Conservation (phyloP, 2,797 vertebrate species). For the Parauchenoglanis ngamensis region DNA sequence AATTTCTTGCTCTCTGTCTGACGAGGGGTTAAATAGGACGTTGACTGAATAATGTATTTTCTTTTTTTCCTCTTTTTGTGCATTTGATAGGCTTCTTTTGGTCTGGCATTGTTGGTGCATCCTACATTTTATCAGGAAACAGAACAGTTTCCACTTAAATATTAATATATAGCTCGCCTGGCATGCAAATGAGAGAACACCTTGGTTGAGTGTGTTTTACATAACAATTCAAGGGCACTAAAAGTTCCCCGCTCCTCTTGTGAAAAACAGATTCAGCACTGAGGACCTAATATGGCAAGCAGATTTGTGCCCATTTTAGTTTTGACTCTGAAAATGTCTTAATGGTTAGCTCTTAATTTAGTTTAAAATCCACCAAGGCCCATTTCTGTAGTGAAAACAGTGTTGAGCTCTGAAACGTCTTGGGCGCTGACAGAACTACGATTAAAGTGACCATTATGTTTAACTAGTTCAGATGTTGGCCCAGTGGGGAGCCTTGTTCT, state of each 20-base stretch:
- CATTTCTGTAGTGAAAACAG: background rate
- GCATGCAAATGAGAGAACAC: constrained; percentile 63
- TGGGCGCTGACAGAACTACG: constrained; percentile 14
- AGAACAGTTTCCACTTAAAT: constrained; percentile 58
- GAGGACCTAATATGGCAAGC: constrained; percentile 25
- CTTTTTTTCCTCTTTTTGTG: constrained; percentile 62
- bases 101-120: constrained; percentile 64
- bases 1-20: constrained; percentile 75
- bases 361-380: constrained; percentile 19
- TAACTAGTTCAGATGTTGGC: constrained; percentile 65
- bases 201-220: constrained; percentile 62
- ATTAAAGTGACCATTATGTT: constrained; percentile 63
- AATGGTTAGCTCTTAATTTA: constrained; percentile 29
- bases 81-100: constrained; percentile 67
- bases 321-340: constrained; percentile 3
- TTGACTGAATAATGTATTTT: constrained; percentile 81
- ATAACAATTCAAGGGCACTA: constrained; percentile 62
- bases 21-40: constrained; percentile 81
- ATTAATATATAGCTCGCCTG: constrained; percentile 57
- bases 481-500: constrained; percentile 62
- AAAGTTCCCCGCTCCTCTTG: constrained; percentile 43
- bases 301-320: constrained; percentile 32
- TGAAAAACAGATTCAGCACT: constrained; percentile 46
- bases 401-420: constrained; percentile 50
- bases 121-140: constrained; percentile 58